Evolutionary conservation across 2,113 vertebrate species (phyloP), one percentile per base, ranked within the genome.

Genomic region (Phaethornis superciliosus): DNA sequence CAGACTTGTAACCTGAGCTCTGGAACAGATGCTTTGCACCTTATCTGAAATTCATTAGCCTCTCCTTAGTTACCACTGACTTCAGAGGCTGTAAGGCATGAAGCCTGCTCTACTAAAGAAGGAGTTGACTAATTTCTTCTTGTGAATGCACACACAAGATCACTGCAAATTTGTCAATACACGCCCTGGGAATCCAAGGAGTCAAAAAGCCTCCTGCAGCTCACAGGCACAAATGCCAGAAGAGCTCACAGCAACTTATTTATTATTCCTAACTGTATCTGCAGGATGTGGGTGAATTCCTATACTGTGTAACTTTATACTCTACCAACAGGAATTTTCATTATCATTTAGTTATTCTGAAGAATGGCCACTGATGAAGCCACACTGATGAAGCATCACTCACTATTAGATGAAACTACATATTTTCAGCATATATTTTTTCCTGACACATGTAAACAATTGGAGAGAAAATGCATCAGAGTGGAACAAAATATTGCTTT

Each of bases 1-100:
- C 15, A 63, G 60, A 27, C 47, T 32, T 59, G 75, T 62, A 93
- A 90, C 59, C 40, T 44, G 79, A 96, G 51, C 81, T 78, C 24
- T 8, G 24, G 78, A n/a, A 54, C 70, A 85, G 59, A 67, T 76
- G 84, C 58, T 85, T 67, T 56, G 65, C 49, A 54, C 58, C 75
- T 80, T 58, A 80, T 59, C 85, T 80, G 90, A 94, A 91, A 80
- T 89, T 88, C 85, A 85, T 91, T 62, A 95, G n/a, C 88, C 55
- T 68, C n/a, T 64, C 30, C 70, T 40, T 35, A 40, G 67, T 52
- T 65, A 65, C 70, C n/a, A 54, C 35, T 1, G 2, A 19, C 55
- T 85, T 87, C 42, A 79, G 54, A 69, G 6, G 20, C 20, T 90
- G 17, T 30, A 64, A 81, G 70, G 46, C 70, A 89, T 28, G 42